phyloP scores from a whole-genome alignment of 2,113 vertebrate genomes.

The Sapajus apella region DNA sequence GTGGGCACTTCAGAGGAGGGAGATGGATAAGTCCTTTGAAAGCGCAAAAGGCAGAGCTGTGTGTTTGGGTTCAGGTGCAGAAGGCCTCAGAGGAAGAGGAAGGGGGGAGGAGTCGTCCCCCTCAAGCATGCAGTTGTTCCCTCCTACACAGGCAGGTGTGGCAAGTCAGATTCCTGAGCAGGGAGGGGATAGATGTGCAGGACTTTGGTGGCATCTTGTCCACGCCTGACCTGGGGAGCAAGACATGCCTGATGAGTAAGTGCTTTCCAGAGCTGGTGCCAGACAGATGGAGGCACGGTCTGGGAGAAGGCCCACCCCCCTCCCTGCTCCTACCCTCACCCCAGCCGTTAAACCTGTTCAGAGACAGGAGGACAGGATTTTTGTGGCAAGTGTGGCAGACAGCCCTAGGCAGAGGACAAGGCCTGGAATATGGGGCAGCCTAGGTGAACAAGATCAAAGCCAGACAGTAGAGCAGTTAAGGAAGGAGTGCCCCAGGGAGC shows the following conservation, averaged over 20 bases:
- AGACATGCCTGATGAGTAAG: background rate
- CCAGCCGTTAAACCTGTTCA: slow-evolving; percentile 48
- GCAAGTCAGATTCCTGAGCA: background rate
- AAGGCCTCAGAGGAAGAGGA: background rate
- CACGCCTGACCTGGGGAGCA: background rate
- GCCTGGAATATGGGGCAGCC: slow-evolving; percentile 17
- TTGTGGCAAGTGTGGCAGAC: background rate
- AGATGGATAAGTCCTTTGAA: background rate
- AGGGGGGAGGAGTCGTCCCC: background rate
- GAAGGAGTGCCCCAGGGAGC: background rate
- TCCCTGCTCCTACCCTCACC: background rate
- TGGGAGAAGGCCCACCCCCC: background rate
- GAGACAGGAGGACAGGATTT: slow-evolving; percentile 3
- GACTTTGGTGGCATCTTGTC: background rate
- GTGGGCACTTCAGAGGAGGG: background rate
- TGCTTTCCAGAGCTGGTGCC: background rate
- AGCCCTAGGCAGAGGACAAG: background rate
- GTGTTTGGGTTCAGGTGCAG: background rate
- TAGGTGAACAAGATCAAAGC: slow-evolving; percentile 32
- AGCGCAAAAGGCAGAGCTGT: background rate
- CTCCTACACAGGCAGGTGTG: background rate
- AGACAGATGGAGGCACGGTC: background rate
- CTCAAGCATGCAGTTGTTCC: background rate
- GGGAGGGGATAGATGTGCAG: background rate
- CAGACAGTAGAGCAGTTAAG: background rate